Base-by-base conservation (phyloP, 2,797 vertebrate species). In the Enteromius anoplus region DNA sequence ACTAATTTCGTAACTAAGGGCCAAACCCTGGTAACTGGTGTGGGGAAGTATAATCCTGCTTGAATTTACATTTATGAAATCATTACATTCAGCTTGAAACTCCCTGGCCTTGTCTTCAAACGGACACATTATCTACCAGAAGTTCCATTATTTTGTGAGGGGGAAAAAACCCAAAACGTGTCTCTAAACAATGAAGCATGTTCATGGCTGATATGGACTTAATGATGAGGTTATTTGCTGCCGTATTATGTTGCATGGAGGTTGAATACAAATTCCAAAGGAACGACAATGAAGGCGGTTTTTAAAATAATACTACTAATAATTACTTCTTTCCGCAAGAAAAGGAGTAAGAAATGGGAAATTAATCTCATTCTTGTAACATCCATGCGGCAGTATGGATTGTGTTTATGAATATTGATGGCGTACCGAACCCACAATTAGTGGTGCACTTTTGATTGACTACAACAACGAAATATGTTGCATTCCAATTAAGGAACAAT, bases 31-130 rank as follows among this genome's bases (percentile, higher is more conserved):
- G 85, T 69, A 89, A 89, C 86, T 58, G n/a, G 69, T 71, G 71
- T 72, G 87, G 90, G 92, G 87, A 91, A 89, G 89, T 86, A 6
- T 88, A 90, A 90, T 88, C 81, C 85, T 60, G 84, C 84, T 81
- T 86, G 85, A 89, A 88, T 91, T 87, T 75, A 81, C 87, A 86
- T 85, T 75, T 77, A 78, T 86, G 66, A 68, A 84, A 45, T 53
- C 75, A 78, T 72, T 49, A 83, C 76, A 62, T 75, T 80, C 83
- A 71, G 83, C 42, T 73, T 81, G 53, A 78, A 64, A 76, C 69
- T 15, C 55, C 8, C 68, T 40, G 53, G 72, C 78, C 62, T 71
- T 78, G 80, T 87, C 80, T 83, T 82, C 51, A 75, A 79, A 79
- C 26, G 55, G 66, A 71, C 45, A 2, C 49, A 81, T 73, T 64